These are phyloP conservation scores for Zaprionus africanus DNA, from an alignment of 1,140 invertebrate genomes.

Conservation along the genomic window DNA sequence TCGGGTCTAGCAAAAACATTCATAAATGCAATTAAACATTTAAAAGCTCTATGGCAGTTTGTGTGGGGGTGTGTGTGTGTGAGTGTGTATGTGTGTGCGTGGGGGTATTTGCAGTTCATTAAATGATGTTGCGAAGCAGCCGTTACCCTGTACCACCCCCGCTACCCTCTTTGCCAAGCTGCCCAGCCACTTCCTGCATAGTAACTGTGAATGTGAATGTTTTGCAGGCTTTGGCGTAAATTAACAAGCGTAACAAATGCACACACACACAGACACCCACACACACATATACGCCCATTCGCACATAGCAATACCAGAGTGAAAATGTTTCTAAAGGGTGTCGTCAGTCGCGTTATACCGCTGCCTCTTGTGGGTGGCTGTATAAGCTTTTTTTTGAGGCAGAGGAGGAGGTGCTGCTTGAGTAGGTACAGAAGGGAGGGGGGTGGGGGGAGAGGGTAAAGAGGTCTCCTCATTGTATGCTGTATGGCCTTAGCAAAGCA, in stretches of 20 bases:
- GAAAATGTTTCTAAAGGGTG: constrained; percentile 41
- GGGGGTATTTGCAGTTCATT: constrained; percentile 55
- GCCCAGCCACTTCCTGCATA: constrained; percentile 27
- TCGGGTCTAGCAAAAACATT: constrained; percentile 10
- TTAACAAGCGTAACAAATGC: constrained; percentile 70
- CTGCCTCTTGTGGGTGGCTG: constrained; percentile 54
- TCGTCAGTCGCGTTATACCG: constrained; percentile 25
- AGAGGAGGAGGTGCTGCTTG: background rate
- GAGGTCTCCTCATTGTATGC: constrained; percentile 4
- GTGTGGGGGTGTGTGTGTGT: background rate
- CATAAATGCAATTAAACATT: constrained; percentile 56
- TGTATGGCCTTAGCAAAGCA: constrained; percentile 50
- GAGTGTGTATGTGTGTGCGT: background rate
- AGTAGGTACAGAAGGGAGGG: background rate
- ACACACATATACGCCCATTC: constrained; percentile 3
- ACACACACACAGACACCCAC: constrained; percentile 19
- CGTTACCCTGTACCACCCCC: background rate
- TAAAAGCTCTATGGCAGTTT: constrained; percentile 23
- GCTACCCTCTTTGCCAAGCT: background rate
- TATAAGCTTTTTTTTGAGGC: background rate
- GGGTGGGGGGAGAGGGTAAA: background rate
- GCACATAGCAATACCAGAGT: constrained; percentile 8
- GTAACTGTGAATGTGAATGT: constrained; percentile 36
- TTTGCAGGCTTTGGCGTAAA: constrained; percentile 64
- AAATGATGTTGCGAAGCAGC: constrained; percentile 40